phyloP scores from a whole-genome alignment of 2,113 vertebrate genomes.

The Marmota monax region DNA sequence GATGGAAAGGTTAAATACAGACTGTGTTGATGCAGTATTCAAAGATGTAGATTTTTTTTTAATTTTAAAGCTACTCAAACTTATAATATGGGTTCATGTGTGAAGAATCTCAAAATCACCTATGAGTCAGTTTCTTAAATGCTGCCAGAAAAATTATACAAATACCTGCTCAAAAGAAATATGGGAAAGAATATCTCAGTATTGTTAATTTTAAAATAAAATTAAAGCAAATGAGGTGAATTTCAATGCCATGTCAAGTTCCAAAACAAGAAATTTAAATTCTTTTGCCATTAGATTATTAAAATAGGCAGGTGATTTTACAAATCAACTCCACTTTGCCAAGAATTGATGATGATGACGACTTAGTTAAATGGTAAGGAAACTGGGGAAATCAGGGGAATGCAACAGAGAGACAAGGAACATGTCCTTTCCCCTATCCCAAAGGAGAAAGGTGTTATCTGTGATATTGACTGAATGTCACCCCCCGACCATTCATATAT shows the following conservation, averaged over 20 bases:
- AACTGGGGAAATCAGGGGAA: neutral
- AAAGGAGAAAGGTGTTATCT: neutral
- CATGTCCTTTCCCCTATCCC: neutral
- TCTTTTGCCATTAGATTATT: neutral
- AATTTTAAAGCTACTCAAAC: constrained; percentile 62
- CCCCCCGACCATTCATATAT: neutral
- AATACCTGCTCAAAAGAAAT: neutral
- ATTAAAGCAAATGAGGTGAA: constrained; percentile 56
- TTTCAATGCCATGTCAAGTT: neutral
- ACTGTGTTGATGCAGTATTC: neutral
- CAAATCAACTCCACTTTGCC: neutral
- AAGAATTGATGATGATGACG: neutral
- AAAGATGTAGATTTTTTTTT: constrained; percentile 53
- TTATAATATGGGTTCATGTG: constrained; percentile 65
- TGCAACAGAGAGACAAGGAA: neutral
- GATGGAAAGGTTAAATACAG: constrained; percentile 17
- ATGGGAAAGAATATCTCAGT: neutral
- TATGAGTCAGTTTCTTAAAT: constrained; percentile 55
- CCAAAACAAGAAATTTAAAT: constrained; percentile 19
- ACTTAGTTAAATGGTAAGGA: neutral
- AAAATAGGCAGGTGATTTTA: constrained; percentile 22
- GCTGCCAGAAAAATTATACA: constrained; percentile 51
- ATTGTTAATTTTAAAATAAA: constrained; percentile 13
- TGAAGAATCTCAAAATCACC: constrained; percentile 62
- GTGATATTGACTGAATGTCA: neutral